Conservation (phyloP, 2,888 invertebrate species). For the Tipula unca region DNA sequence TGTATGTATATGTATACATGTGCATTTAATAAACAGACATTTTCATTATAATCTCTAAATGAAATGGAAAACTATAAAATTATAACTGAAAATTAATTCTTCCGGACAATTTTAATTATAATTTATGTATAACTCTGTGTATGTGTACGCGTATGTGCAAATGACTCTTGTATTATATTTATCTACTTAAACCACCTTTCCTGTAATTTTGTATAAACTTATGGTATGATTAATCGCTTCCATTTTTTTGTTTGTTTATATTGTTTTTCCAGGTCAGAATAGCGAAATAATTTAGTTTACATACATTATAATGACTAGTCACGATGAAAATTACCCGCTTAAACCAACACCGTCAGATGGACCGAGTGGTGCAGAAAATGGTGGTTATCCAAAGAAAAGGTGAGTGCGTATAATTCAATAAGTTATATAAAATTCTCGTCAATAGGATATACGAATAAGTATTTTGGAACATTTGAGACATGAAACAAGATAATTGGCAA, state of each 20-base stretch:
- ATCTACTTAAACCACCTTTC: neutral
- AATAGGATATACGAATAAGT: too few species aligned
- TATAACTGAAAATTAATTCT: constrained; percentile 8
- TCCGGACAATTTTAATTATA: neutral
- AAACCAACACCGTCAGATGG: neutral
- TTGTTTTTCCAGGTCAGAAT: neutral
- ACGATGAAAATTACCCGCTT: neutral
- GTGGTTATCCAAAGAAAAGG: neutral
- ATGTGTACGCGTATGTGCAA: neutral
- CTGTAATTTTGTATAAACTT: neutral
- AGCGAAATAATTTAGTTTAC: neutral
- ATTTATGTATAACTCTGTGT: neutral
- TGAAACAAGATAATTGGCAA: too few species aligned
- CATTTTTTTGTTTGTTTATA: neutral
- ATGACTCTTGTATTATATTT: neutral
- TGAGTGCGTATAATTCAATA: neutral
- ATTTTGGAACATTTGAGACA: too few species aligned
- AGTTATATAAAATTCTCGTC: too few species aligned
- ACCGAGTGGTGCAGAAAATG: neutral
- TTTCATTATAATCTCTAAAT: neutral
- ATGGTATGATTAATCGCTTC: neutral
- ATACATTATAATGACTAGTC: neutral
- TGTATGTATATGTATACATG: neutral
- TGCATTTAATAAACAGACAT: too few species aligned
- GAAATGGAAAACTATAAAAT: neutral